Evolutionary conservation across 2,888 invertebrate genomes (phyloP).

Genomic region (Acheta domesticus): DNA sequence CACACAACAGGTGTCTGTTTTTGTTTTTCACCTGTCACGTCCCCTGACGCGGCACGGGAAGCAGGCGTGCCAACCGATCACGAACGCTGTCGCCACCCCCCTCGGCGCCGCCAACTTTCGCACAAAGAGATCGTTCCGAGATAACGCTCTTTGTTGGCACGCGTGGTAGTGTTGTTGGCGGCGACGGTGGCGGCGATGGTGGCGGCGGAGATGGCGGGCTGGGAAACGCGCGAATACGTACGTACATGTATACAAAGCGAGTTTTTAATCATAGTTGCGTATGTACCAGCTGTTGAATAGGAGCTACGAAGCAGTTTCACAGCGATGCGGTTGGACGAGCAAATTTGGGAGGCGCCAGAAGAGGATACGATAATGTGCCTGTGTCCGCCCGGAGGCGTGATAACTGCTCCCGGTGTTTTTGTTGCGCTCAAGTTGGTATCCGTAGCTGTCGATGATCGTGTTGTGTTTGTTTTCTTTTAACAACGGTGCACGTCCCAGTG

Average conservation of each 20-base stretch:
- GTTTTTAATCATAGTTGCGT: conserved; percentile 18
- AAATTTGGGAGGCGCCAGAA: background rate
- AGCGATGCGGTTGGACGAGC: background rate
- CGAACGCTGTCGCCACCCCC: background rate
- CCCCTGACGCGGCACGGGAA: background rate
- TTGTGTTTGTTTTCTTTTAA: background rate
- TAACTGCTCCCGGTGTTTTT: conserved; percentile 1
- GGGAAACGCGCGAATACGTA: background rate
- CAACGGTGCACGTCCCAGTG: background rate
- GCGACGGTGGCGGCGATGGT: background rate
- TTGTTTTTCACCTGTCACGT: background rate
- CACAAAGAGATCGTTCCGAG: background rate
- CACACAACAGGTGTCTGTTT: conserved; percentile 9
- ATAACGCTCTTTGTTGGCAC: background rate
- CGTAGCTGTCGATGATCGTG: conserved; percentile 3
- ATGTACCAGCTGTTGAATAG: background rate
- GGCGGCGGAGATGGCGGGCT: background rate
- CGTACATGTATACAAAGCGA: background rate
- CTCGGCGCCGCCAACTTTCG: background rate
- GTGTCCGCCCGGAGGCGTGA: background rate
- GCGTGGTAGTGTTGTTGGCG: background rate
- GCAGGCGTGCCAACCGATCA: background rate
- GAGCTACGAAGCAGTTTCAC: background rate
- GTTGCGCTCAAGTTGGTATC: conserved; percentile 18
- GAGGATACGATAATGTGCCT: background rate